Base-by-base conservation (phyloP, 2,113 vertebrate species). In the Syrmaticus mikado region DNA sequence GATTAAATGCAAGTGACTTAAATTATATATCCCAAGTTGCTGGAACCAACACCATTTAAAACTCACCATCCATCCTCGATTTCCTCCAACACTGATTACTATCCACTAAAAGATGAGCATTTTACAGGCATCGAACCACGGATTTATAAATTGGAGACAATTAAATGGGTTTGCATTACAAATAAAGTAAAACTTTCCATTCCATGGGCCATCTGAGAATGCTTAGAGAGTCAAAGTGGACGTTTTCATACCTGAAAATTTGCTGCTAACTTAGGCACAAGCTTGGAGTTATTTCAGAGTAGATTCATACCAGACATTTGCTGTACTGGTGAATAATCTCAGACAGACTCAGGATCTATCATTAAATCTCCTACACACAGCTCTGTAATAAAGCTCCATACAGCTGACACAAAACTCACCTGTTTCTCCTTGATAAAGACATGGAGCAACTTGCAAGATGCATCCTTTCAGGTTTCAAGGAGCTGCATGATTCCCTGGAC, bases 1-100 rank as follows among this genome's bases (percentile, higher is more conserved):
- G 76, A 97, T 94, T 96, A 96, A 95, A 91, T 88, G 10, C 72
- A 93, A 97, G 82, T 86, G 87, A 94, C 43, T 94, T 91, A 91
- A 95, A 97, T 93, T 95, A 94, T 66, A 95, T 83, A 87, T 94
- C 85, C 79, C 76, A 36, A 50, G 5, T 82, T 68, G 36, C 82
- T 91, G 90, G 88, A 95, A 93, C 52, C 45, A 80, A 94, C 92
- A 93, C 90, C 66, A 78, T 88, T 90, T 92, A 92, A 83, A 94
- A 90, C 80, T 84, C 6, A 4, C 34, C 27, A 64, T 72, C 70
- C 82, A 71, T 83, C 61, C 82, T 53, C 50, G 2, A 0, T 81
- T 95, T 86, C 66, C 50, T 81, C 91, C 68, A 76, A 97, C 87
- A 36, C 76, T 89, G 95, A 94, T 93, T 91, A 68, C 61, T 38